These are phyloP conservation scores for Dipodomys spectabilis DNA, from an alignment of 2,113 vertebrate species.

Conservation along the genomic window DNA sequence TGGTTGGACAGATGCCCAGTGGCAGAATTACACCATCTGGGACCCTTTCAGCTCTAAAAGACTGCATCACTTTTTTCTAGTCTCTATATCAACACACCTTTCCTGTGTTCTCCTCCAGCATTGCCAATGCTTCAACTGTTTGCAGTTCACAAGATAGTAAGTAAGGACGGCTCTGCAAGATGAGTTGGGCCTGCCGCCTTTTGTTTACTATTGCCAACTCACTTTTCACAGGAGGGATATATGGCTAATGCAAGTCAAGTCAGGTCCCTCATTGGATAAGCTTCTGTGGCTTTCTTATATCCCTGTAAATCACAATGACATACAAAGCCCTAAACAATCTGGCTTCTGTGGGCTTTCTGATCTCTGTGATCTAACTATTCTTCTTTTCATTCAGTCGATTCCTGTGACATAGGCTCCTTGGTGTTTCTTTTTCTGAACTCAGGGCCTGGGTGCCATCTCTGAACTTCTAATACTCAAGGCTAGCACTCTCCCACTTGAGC, in stretches of 20 bases:
- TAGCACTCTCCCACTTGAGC: too few species aligned
- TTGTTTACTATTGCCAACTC: background rate
- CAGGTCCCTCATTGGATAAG: background rate
- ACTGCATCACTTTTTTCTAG: background rate
- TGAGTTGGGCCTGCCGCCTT: background rate
- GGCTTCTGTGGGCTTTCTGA: background rate
- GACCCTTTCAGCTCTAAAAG: background rate
- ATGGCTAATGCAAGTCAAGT: background rate
- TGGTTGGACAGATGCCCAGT: background rate
- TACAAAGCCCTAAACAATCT: background rate
- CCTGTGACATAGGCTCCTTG: background rate
- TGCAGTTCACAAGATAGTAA: background rate
- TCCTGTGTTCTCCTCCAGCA: background rate
- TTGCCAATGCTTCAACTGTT: background rate
- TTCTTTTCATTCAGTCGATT: background rate
- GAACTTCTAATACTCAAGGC: too few species aligned
- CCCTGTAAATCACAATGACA: background rate
- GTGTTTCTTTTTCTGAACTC: background rate
- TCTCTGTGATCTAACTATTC: background rate
- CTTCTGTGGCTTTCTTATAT: background rate
- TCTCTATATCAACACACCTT: background rate
- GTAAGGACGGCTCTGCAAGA: background rate
- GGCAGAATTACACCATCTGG: background rate
- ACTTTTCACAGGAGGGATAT: background rate
- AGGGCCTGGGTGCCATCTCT: too few species aligned